phyloP scores from a whole-genome alignment of 1,140 invertebrate species.

The Asobara japonica region DNA sequence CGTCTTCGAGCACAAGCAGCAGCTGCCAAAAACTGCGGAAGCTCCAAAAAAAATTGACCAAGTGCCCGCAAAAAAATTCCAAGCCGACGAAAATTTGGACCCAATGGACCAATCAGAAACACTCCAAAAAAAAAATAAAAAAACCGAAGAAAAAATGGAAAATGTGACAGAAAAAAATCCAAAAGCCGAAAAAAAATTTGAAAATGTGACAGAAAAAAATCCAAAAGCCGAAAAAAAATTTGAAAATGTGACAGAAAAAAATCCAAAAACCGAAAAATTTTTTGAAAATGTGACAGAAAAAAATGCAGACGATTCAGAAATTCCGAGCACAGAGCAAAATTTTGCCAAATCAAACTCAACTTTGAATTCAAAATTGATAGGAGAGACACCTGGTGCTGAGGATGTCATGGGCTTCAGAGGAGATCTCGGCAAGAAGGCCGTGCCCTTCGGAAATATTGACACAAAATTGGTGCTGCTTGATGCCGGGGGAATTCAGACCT shows the following conservation, averaged over 20 bases:
- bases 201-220: too few species aligned
- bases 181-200: too few species aligned
- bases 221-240: too few species aligned
- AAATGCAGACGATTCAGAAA: neutral
- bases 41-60: too few species aligned
- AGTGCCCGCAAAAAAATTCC: neutral
- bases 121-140: too few species aligned
- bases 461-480: slow-evolving; percentile 50
- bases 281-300: neutral
- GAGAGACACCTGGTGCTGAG: slow-evolving; percentile 18
- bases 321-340: slow-evolving; percentile 51
- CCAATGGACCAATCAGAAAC: too few species aligned
- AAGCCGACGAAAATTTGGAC: neutral
- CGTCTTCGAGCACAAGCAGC: slow-evolving; percentile 69
- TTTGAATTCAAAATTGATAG: slow-evolving; percentile 17
- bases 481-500: slow-evolving; percentile 42
- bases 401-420: slow-evolving; percentile 50
- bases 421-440: slow-evolving; percentile 44
- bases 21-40: too few species aligned
- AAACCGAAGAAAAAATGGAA: too few species aligned
- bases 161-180: too few species aligned
- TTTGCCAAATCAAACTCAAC: slow-evolving; percentile 17
- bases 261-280: too few species aligned
- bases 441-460: slow-evolving; percentile 59
- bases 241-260: neutral